Percentiles rank a stretch among this genome's conserved stretches.
Conservation (phyloP, 2,888 invertebrate species). For the Leptura quadrifasciata region DNA sequence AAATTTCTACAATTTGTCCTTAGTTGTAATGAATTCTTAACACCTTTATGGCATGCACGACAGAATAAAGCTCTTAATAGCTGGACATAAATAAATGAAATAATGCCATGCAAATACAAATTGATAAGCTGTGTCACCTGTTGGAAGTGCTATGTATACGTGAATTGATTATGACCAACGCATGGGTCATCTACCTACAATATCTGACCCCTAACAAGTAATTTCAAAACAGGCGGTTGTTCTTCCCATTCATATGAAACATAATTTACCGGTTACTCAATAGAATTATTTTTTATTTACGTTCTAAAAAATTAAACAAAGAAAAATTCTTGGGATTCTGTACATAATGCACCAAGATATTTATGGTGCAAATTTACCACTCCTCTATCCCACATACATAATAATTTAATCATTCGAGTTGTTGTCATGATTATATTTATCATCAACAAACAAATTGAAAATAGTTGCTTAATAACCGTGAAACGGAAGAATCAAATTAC, state of each 20-base stretch:
- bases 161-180: slow-evolving; percentile 51
- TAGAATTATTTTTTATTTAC: background rate
- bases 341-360: background rate
- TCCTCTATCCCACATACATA: background rate
- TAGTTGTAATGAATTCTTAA: slow-evolving; percentile 10
- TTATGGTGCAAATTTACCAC: background rate
- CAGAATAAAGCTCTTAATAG: slow-evolving; percentile 8
- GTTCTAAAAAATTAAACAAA: background rate
- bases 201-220: slow-evolving; percentile 46
- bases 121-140: slow-evolving; percentile 9
- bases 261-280: background rate
- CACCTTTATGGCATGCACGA: background rate
- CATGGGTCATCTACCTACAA: slow-evolving; percentile 49
- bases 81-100: background rate
- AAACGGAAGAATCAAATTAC: background rate
- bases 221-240: slow-evolving; percentile 22
- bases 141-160: background rate
- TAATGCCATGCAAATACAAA: slow-evolving; percentile 41
- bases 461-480: slow-evolving; percentile 1
- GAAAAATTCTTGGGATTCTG: too few species aligned
- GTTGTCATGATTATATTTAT: background rate
- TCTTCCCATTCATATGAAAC: background rate
- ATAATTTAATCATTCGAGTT: background rate
- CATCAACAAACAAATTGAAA: background rate
- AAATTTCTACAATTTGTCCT: slow-evolving; percentile 23